Evolutionary conservation across 2,113 vertebrate species (phyloP).

Genomic region (Zosterops pallidus): DNA sequence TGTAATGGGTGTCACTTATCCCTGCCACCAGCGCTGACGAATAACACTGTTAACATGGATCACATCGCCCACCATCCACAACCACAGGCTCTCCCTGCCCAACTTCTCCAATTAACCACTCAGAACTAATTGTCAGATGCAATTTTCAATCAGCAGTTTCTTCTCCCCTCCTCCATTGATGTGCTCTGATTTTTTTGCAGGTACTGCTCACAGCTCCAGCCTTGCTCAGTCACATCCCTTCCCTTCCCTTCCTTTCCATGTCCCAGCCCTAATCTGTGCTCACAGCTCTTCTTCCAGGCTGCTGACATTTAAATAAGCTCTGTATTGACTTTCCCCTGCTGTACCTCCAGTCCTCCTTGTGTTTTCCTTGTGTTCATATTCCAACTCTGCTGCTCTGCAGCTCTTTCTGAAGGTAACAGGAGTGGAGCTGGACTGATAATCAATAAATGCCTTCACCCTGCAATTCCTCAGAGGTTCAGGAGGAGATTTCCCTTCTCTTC

Average conservation of each 20-base stretch:
- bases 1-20: neutral
- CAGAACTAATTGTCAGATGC: slow-evolving; percentile 43
- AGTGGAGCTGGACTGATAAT: neutral
- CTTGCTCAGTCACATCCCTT: slow-evolving; percentile 24
- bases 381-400: neutral
- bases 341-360: slow-evolving; percentile 34
- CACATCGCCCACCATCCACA: slow-evolving; percentile 14
- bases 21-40: neutral
- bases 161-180: neutral
- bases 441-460: slow-evolving; percentile 2
- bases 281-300: slow-evolving; percentile 52
- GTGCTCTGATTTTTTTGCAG: neutral
- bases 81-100: neutral
- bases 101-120: slow-evolving; percentile 31
- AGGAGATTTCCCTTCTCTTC: neutral
- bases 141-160: slow-evolving; percentile 24
- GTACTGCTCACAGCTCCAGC: neutral
- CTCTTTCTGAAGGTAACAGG: neutral
- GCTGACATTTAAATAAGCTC: slow-evolving; percentile 68
- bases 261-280: slow-evolving; percentile 33
- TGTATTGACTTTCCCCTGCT: slow-evolving; percentile 51
- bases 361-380: slow-evolving; percentile 53
- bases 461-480: neutral
- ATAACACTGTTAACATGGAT: neutral
- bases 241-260: neutral